Percentiles rank a stretch among this genome's conserved stretches.
phyloP scores from a whole-genome alignment of 2,888 invertebrate genomes.

The Heliconius cydno region DNA sequence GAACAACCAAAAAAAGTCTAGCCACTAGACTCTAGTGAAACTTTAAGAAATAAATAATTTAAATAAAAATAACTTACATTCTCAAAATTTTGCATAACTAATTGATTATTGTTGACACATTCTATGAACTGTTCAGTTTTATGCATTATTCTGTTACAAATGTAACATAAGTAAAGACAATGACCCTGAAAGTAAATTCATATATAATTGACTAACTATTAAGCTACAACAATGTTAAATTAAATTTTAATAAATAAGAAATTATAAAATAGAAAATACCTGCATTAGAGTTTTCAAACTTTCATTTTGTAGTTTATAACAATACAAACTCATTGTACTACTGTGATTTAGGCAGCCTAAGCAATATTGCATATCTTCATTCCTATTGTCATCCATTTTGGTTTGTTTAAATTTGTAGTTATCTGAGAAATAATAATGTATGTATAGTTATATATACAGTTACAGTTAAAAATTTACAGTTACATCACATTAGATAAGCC shows the following conservation, averaged over 20 bases:
- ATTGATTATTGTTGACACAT: slow-evolving; percentile 68
- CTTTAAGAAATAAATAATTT: no score
- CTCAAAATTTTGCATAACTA: slow-evolving; percentile 60
- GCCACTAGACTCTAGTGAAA: no score
- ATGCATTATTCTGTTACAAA: slow-evolving; percentile 63
- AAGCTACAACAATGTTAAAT: neutral
- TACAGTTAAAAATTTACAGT: no score
- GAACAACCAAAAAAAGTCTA: no score
- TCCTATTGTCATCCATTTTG: neutral
- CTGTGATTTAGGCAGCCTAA: slow-evolving; percentile 59
- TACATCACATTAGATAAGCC: no score
- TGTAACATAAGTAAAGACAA: slow-evolving; percentile 60
- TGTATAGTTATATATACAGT: neutral
- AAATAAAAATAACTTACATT: slow-evolving; percentile 57
- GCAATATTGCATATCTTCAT: slow-evolving; percentile 50
- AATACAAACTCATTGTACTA: slow-evolving; percentile 54
- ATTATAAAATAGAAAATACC: slow-evolving; percentile 54
- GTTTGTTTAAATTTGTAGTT: neutral
- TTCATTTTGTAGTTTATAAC: slow-evolving; percentile 55
- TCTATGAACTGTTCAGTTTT: slow-evolving; percentile 65
- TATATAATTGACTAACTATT: neutral
- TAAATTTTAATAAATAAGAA: neutral
- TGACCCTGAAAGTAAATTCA: slow-evolving; percentile 55
- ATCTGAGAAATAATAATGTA: neutral
- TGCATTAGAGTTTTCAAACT: slow-evolving; percentile 61